Percentiles rank a stretch among this genome's conserved stretches.
Evolutionary conservation across 1,140 invertebrate species (phyloP).

Genomic region (Pseudomyrmex flavicornis): DNA sequence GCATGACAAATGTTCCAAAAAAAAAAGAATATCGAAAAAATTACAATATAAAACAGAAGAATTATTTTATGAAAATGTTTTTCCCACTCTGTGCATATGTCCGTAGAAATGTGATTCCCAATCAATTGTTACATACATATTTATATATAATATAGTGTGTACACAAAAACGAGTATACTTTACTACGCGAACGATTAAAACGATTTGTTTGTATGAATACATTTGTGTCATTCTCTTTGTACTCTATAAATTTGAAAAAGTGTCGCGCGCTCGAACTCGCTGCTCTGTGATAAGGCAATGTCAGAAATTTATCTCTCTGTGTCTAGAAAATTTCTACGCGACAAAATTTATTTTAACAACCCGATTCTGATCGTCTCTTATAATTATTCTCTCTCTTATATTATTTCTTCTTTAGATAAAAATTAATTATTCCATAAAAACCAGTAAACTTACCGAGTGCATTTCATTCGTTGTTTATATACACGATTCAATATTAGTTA

Average conservation of each 20-base stretch:
- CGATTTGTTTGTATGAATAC: not conserved
- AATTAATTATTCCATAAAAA: not conserved
- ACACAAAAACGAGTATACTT: not conserved
- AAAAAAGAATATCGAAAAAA: constrained; percentile 10
- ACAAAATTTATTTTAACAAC: not conserved
- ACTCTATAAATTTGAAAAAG: constrained; percentile 18
- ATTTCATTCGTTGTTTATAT: constrained; percentile 45
- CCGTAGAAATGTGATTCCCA: constrained; percentile 7
- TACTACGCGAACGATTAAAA: not conserved
- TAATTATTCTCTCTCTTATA: not conserved
- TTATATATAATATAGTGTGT: not conserved
- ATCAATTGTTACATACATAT: constrained; percentile 16
- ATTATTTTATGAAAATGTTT: not conserved
- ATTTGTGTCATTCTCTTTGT: not conserved
- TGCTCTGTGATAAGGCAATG: constrained; percentile 32
- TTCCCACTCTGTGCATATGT: not conserved
- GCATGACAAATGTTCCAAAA: not conserved
- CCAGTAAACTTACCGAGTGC: constrained; percentile 15
- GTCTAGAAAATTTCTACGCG: not conserved
- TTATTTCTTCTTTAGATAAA: not conserved
- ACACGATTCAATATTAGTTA: not conserved
- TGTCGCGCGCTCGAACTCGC: not conserved
- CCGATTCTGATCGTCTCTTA: not conserved
- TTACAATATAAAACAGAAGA: not conserved
- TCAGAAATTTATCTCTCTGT: not conserved